Conservation (phyloP, 2,113 vertebrate genomes). For the Gobiocypris rarus region DNA sequence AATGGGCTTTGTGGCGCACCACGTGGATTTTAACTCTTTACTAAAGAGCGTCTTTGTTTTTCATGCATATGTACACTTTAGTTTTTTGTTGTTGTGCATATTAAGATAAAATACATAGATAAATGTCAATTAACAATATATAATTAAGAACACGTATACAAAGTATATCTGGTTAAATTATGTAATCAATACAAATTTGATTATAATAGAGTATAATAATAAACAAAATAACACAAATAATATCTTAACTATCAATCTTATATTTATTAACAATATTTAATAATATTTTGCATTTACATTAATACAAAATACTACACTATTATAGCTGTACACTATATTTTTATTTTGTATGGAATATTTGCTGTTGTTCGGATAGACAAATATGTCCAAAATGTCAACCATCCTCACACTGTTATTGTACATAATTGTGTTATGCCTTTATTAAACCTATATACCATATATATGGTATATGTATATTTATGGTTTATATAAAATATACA, state of each 20-base stretch:
- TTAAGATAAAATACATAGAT: background rate
- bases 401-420: background rate
- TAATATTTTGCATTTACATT: background rate
- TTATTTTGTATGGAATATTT: background rate
- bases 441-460: no score
- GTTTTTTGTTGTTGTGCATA: background rate
- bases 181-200: background rate
- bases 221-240: background rate
- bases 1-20: conserved; percentile 58
- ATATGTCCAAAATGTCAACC: background rate
- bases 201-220: background rate
- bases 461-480: no score
- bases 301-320: background rate
- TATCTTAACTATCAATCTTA: background rate
- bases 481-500: no score
- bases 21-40: conserved; percentile 68
- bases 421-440: no score
- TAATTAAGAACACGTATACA: background rate
- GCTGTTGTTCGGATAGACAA: background rate
- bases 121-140: background rate
- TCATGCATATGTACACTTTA: background rate
- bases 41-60: conserved; percentile 1
- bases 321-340: background rate
- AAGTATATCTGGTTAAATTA: background rate
- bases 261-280: background rate